Conservation (phyloP, 2,888 invertebrate species). For the Acleris literana region DNA sequence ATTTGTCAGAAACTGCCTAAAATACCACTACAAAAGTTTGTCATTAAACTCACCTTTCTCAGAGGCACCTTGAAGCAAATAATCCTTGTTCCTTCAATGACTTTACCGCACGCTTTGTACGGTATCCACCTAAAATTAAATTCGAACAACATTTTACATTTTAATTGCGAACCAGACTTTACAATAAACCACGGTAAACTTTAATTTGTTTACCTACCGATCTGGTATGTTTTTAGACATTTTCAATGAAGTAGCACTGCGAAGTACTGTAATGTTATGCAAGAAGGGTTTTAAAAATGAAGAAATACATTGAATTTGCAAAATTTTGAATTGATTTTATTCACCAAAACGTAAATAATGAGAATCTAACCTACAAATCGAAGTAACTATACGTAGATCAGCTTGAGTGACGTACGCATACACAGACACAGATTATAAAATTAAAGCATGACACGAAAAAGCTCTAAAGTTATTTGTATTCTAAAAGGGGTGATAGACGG, state of each 20-base stretch:
- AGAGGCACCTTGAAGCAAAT: conserved; percentile 90
- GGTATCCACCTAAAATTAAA: conserved; percentile 84
- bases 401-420: no score
- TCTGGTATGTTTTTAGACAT: conserved; percentile 41
- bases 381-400: background rate
- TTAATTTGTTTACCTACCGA: conserved; percentile 33
- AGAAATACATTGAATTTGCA: background rate
- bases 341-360: conserved; percentile 20
- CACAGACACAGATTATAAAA: no score
- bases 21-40: background rate
- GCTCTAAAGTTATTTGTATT: no score
- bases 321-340: conserved; percentile 9
- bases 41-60: conserved; percentile 58
- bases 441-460: no score
- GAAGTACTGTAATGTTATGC: conserved; percentile 25
- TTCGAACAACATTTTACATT: background rate
- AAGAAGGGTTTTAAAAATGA: conserved; percentile 15
- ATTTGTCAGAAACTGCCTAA: background rate
- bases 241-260: conserved; percentile 18
- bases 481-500: no score
- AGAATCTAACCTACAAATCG: conserved; percentile 16
- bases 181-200: background rate
- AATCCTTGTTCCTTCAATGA: conserved; percentile 87
- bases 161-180: background rate
- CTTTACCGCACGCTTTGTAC: conserved; percentile 85